phyloP scores from a whole-genome alignment of 2,113 vertebrate species.

The Gila orcuttii region DNA sequence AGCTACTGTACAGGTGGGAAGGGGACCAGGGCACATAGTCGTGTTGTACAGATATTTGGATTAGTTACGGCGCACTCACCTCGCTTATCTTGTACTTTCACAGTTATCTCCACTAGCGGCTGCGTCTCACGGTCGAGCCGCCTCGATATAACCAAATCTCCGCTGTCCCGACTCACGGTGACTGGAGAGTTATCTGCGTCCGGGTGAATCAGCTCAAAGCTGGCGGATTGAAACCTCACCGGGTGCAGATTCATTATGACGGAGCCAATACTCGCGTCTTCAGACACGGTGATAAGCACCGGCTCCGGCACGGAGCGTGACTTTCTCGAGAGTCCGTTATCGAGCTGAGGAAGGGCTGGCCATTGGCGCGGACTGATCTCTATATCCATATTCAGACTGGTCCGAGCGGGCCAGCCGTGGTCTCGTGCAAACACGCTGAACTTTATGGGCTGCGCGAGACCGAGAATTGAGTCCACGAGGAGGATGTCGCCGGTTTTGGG shows the following conservation, averaged over 20 bases:
- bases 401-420: conserved; percentile 81
- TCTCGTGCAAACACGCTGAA: conserved; percentile 83
- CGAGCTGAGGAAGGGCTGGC: conserved; percentile 54
- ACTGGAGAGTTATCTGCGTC: conserved; percentile 77
- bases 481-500: conserved; percentile 86
- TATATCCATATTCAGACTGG: conserved; percentile 76
- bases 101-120: conserved; percentile 76
- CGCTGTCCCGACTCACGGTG: conserved; percentile 79
- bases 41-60: background rate
- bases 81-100: conserved; percentile 82
- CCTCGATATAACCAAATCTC: conserved; percentile 79
- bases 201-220: conserved; percentile 81
- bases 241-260: conserved; percentile 79
- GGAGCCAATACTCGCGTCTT: conserved; percentile 80
- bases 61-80: conserved; percentile 68
- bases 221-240: conserved; percentile 71
- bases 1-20: background rate
- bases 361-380: conserved; percentile 78
- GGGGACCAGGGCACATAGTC: background rate
- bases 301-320: conserved; percentile 70
- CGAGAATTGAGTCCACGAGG: conserved; percentile 85
- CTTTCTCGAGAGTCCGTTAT: conserved; percentile 57
- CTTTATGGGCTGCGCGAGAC: conserved; percentile 74
- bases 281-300: conserved; percentile 79
- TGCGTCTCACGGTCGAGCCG: conserved; percentile 82